A percentile compares a stretch with the other conserved stretches of the same genome.
Conservation (phyloP, 2,797 vertebrate species). For the Spinibarbus caldwelli region DNA sequence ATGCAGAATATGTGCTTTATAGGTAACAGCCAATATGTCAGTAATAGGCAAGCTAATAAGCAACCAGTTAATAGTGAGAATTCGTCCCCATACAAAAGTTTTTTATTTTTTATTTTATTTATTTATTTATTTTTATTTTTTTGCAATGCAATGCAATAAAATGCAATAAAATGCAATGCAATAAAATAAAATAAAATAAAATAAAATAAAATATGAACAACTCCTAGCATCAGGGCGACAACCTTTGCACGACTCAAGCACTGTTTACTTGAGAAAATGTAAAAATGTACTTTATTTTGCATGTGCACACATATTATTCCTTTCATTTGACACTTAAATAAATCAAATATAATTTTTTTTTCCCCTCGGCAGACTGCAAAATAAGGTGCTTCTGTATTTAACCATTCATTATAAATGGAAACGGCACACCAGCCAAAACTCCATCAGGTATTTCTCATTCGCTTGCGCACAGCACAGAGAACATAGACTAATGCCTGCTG, state of each 20-base stretch:
- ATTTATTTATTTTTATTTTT: too few species aligned
- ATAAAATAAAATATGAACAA: too few species aligned
- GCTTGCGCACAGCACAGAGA: neutral
- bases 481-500: slow-evolving; percentile 14
- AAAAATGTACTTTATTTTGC: slow-evolving; percentile 10
- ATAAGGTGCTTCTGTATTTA: slow-evolving; percentile 39
- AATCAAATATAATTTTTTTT: slow-evolving; percentile 24
- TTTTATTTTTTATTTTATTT: too few species aligned
- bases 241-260: neutral
- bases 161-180: too few species aligned
- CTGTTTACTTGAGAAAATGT: neutral
- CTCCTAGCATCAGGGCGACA: neutral
- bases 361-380: neutral
- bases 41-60: too few species aligned
- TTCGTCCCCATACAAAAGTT: too few species aligned
- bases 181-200: too few species aligned
- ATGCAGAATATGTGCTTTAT: too few species aligned
- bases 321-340: slow-evolving; percentile 17
- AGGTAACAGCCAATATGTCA: too few species aligned
- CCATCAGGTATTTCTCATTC: slow-evolving; percentile 32
- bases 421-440: slow-evolving; percentile 25
- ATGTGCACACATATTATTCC: slow-evolving; percentile 11
- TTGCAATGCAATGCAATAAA: too few species aligned
- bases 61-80: too few species aligned
- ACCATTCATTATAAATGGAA: slow-evolving; percentile 43